Evolutionary conservation across 2,113 vertebrate genomes (phyloP), one percentile per base, ranked within the genome.

Genomic region (Bombycilla garrulus): DNA sequence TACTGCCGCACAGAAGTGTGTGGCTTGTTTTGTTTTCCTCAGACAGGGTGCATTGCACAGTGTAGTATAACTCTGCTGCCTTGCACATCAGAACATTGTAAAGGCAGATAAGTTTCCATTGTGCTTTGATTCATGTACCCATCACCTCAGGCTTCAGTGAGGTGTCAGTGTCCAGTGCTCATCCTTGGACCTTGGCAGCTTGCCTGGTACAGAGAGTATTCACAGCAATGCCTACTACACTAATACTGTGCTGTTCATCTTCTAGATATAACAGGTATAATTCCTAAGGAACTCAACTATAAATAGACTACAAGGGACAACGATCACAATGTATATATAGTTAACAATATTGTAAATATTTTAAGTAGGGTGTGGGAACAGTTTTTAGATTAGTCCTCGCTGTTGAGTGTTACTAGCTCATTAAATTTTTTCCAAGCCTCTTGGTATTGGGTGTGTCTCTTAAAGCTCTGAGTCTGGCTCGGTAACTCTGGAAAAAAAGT

Each of bases 391-490:
- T 76, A 90, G 90, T 57, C 88, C 48, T 92, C 10, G 45, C 44
- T 95, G 87, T 96, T 72, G 44, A 22, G 90, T 94, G 78, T 93
- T 61, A 79, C 65, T 40, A 31, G 88, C 62, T 93, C 78, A 95
- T 96, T 96, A 96, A 95, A 96, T 84, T 79, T 96, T 95, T 96
- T 94, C 65, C 92, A 96, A 95, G 90, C 62, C 85, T 93, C 78
- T 67, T 23, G 84, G 72, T 96, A 70, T 60, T 35, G 92, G 90
- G 23, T 95, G 65, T 82, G 48, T 96, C 81, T 96, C 90, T 92
- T 69, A 25, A 50, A 50, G 54, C 81, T 28, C 29, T 5, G 6
- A 11, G 13, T 31, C 56, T n/a, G 67, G 5, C 53, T 19, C 24
- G 1, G 7, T 21, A 8, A 10, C 23, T 7, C 11, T 0, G 35